Evolutionary conservation across 2,113 vertebrate genomes (phyloP), one percentile per base, ranked within the genome.

Genomic region (Poeciliopsis occidentalis): DNA sequence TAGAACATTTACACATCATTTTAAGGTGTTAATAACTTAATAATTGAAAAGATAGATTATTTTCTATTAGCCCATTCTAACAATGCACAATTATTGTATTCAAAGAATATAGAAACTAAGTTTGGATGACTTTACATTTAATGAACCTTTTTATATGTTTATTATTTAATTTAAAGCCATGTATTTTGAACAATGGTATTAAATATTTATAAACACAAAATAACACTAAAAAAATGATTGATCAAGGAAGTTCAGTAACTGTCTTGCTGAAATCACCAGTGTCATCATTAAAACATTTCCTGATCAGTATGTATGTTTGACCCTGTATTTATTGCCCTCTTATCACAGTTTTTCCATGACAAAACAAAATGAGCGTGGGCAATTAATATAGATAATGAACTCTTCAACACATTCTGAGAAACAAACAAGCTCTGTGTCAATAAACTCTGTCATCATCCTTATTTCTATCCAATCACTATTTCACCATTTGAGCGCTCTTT

Each of bases 21-120:
- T 90, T 88, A 88, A 80, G 86, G 74, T 92, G 89, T 90, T 73
- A 69, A 64, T 66, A 11, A 80, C 85, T 87, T 88, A 86, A 17
- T 78, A 76, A 88, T 86, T 76, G 10, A 82, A 75, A 37, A 1
- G 22, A 26, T 82, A 66, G 22, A 26, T 82, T 68, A 41, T 41
- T 41, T 13, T 41, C 39, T 15, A 15, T 41, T 15, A 41, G 13
- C 39, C 12, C 39, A 13, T 15, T 15, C 39, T 41, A 41, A 41
- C 34, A 37, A 41, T 15, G 12, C 13, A 41, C 12, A 15, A 41
- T 41, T 41, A 91, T 86, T 89, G 80, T 91, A 89, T 90, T 91
- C 86, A 91, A 82, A 51, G 85, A 91, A 91, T 89, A 90, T 93
- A 29, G 69, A 24, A 39, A 37, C 67, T 7, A 13, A 68, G 60